Percentiles rank a stretch among this genome's conserved stretches.
These are phyloP conservation scores for Borostomias antarcticus DNA, from an alignment of 2,797 vertebrate species.

Conservation along the genomic window DNA sequence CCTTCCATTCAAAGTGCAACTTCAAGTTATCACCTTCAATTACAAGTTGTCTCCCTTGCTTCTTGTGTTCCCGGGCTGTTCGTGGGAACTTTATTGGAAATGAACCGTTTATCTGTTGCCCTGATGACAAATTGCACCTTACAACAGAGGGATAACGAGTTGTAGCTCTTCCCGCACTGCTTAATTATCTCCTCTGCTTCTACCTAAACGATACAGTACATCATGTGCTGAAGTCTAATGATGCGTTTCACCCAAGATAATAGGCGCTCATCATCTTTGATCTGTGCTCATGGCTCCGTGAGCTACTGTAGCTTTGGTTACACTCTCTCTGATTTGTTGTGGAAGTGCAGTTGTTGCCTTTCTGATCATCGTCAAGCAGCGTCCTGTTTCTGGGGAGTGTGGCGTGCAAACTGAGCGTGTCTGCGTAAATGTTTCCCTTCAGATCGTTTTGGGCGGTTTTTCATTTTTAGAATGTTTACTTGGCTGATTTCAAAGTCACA, in stretches of 20 bases:
- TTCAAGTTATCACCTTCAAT: slow-evolving; percentile 17
- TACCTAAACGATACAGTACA: slow-evolving; percentile 61
- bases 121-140: slow-evolving; percentile 55
- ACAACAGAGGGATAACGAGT: slow-evolving; percentile 34
- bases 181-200: slow-evolving; percentile 62
- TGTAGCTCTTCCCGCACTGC: slow-evolving; percentile 50
- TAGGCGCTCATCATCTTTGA: slow-evolving; percentile 50
- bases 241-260: slow-evolving; percentile 67
- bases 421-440: slow-evolving; percentile 3
- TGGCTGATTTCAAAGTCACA: too few relatives aligned
- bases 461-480: too few relatives aligned
- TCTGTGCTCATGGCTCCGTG: slow-evolving; percentile 25
- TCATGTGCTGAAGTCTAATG: slow-evolving; percentile 64
- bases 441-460: too few relatives aligned
- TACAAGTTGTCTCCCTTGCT: slow-evolving; percentile 4
- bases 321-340: slow-evolving; percentile 50
- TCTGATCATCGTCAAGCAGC: slow-evolving; percentile 37
- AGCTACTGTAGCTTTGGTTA: slow-evolving; percentile 19
- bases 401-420: slow-evolving; percentile 9
- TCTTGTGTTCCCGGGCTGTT: slow-evolving; percentile 18
- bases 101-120: slow-evolving; percentile 45
- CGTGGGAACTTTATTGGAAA: slow-evolving; percentile 26
- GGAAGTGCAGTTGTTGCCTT: slow-evolving; percentile 24
- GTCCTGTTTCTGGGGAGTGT: slow-evolving; percentile 6
- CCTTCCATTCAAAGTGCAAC: not conserved